These are phyloP conservation scores for Beroe ovata DNA, from an alignment of 37 sponge, comb jelly and placozoan genomes.

Conservation along the genomic window DNA sequence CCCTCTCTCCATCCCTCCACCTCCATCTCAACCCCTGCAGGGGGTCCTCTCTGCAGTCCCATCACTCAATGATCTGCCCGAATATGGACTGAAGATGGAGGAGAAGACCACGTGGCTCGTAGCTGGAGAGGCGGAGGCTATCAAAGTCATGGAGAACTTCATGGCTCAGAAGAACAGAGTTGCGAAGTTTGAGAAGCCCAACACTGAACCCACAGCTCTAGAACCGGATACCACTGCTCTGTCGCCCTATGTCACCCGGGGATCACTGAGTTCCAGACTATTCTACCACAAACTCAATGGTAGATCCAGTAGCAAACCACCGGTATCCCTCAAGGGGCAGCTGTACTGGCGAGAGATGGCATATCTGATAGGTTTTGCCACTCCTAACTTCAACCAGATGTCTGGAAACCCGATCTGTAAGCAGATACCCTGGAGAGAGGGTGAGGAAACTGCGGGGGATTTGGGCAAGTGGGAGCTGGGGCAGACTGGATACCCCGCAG, in stretches of 20 bases:
- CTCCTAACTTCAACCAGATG: conserved; percentile 79
- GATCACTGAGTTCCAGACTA: conserved; percentile 80
- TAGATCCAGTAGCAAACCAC: neutral
- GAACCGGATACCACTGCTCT: conserved; percentile 73
- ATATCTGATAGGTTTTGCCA: conserved; percentile 70
- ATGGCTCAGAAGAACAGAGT: conserved; percentile 67
- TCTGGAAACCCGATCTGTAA: conserved; percentile 77
- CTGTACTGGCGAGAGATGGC: conserved; percentile 82
- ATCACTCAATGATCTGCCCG: conserved; percentile 70
- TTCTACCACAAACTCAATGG: conserved; percentile 70
- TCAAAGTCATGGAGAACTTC: conserved; percentile 72
- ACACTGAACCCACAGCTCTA: conserved; percentile 37
- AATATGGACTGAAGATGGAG: conserved; percentile 58
- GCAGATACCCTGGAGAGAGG: conserved; percentile 78
- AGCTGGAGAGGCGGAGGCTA: conserved; percentile 79
- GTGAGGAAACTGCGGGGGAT: conserved; percentile 70
- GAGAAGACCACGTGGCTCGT: conserved; percentile 74
- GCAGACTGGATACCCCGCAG: conserved; percentile 84
- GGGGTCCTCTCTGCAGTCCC: conserved; percentile 17
- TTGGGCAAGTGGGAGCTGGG: conserved; percentile 72
- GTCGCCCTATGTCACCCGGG: conserved; percentile 84
- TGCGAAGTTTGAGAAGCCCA: conserved; percentile 66
- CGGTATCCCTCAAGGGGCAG: conserved; percentile 72
- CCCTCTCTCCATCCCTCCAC: conserved; percentile 68
- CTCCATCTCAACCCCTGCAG: neutral